Conservation (phyloP, 2,113 vertebrate genomes). For the Aptenodytes forsteri region DNA sequence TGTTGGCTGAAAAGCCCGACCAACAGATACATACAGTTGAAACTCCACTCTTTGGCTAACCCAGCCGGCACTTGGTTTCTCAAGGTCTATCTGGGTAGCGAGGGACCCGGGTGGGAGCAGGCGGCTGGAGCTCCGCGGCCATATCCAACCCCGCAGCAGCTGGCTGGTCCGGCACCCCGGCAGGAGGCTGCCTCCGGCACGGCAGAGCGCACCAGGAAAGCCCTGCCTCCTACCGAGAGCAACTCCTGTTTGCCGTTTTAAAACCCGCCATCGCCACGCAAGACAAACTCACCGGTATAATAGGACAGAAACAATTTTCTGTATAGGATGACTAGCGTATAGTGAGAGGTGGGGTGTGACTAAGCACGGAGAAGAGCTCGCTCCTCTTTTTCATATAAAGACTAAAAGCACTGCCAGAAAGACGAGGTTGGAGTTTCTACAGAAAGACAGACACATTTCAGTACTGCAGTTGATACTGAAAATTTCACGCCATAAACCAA, state of each 20-base stretch:
- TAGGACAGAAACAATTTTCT: not conserved
- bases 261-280: not conserved
- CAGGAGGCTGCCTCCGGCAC: not conserved
- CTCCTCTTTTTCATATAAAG: not conserved
- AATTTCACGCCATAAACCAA: not conserved
- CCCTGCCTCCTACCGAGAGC: not conserved
- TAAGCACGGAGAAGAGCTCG: not conserved
- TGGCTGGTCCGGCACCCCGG: rapidly evolving
- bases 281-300: not conserved
- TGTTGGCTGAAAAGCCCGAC: not conserved
- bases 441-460: not conserved
- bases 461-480: not conserved
- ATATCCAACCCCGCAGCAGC: rapidly evolving
- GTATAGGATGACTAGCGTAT: rapidly evolving
- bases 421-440: not conserved
- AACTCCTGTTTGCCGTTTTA: rapidly evolving
- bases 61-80: not conserved
- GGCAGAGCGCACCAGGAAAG: not conserved
- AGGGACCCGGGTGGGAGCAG: not conserved
- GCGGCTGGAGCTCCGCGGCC: not conserved
- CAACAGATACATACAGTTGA: not conserved
- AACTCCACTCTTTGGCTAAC: not conserved
- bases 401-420: not conserved
- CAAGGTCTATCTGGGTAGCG: rapidly evolving
- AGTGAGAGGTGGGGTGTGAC: not conserved